These are phyloP conservation scores for Columba guinea DNA, from an alignment of 2,797 vertebrate genomes.

Conservation along the genomic window DNA sequence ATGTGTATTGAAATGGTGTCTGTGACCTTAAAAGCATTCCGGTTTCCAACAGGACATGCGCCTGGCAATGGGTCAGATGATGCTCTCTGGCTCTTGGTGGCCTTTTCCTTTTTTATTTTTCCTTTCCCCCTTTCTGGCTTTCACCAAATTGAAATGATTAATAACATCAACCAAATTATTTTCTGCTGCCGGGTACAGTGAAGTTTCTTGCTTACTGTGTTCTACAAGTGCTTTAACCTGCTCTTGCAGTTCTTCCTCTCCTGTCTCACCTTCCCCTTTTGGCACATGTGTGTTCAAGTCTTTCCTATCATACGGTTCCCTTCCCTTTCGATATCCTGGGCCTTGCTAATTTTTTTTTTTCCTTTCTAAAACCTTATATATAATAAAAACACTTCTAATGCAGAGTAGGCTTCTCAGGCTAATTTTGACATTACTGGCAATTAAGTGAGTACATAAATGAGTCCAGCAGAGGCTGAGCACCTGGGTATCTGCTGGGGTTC, in stretches of 20 bases:
- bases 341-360: not conserved
- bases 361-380: not conserved
- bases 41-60: not conserved
- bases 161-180: not conserved
- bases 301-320: not conserved
- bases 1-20: rapidly evolving
- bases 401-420: not conserved
- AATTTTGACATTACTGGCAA: not conserved
- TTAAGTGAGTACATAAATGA: not conserved
- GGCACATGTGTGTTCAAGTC: not conserved
- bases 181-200: not conserved
- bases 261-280: not conserved
- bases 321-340: not conserved
- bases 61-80: not conserved
- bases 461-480: not conserved
- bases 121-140: not conserved
- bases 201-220: not conserved
- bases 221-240: not conserved
- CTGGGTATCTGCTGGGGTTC: not conserved
- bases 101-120: not conserved
- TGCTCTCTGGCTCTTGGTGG: not conserved
- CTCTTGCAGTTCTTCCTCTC: not conserved
- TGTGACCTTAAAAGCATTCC: not conserved
- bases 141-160: not conserved
- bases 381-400: not conserved